Evolutionary conservation across 2,888 invertebrate species (phyloP).

Genomic region (Drosophila suboccidentalis): DNA sequence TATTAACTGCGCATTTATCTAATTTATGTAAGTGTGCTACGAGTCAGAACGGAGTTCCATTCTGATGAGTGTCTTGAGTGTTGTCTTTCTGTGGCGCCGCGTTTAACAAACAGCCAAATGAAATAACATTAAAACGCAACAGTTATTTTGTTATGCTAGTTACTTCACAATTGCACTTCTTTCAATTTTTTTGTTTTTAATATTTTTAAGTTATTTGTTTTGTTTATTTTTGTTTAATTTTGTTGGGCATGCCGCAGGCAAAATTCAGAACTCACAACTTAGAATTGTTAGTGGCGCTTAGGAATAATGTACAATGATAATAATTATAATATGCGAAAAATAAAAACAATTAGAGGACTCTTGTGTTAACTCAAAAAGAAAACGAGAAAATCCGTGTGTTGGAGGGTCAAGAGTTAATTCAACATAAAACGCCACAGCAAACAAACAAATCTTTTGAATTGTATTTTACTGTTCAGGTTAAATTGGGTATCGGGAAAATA

Average conservation of each 20-base stretch:
- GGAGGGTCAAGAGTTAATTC: slow-evolving; percentile 18
- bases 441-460: slow-evolving; percentile 27
- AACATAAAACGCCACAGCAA: slow-evolving; percentile 45
- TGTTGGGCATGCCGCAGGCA: slow-evolving; percentile 73
- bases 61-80: slow-evolving; percentile 36
- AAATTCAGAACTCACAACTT: slow-evolving; percentile 67
- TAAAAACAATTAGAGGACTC: slow-evolving; percentile 30
- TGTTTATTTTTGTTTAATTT: slow-evolving; percentile 17
- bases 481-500: slow-evolving; percentile 14
- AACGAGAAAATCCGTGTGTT: not conserved
- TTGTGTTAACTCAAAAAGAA: slow-evolving; percentile 4
- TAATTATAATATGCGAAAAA: slow-evolving; percentile 36
- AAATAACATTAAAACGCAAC: slow-evolving; percentile 42
- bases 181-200: slow-evolving; percentile 16
- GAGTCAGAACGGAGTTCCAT: slow-evolving; percentile 29
- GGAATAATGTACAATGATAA: slow-evolving; percentile 39
- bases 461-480: slow-evolving; percentile 10
- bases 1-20: slow-evolving; percentile 28
- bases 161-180: slow-evolving; percentile 14
- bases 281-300: slow-evolving; percentile 51
- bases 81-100: slow-evolving; percentile 29
- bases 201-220: slow-evolving; percentile 17
- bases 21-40: slow-evolving; percentile 49
- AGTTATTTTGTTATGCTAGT: slow-evolving; percentile 20
- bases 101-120: slow-evolving; percentile 63